phyloP scores from a whole-genome alignment of 2,888 invertebrate species.

The Girardia tigrina region DNA sequence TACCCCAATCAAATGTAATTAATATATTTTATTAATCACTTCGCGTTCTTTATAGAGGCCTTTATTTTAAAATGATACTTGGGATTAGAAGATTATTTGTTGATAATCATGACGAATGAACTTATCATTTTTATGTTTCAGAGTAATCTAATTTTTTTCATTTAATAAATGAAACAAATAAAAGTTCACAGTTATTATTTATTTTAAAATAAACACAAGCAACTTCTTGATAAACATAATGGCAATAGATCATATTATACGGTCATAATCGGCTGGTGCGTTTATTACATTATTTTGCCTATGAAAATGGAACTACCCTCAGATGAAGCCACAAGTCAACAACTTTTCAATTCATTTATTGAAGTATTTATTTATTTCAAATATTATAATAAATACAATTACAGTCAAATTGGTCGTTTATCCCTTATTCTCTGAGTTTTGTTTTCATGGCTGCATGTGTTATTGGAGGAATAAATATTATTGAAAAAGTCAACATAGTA shows the following conservation, averaged over 20 bases:
- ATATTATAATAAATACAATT: constrained; percentile 34
- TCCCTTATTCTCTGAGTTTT: constrained; percentile 41
- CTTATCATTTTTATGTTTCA: no score
- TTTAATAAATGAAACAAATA: no score
- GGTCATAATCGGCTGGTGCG: constrained; percentile 47
- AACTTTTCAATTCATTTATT: constrained; percentile 42
- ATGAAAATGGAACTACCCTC: constrained; percentile 40
- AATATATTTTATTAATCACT: no score
- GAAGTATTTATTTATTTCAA: constrained; percentile 39
- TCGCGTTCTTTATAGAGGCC: no score
- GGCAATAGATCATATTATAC: constrained; percentile 45
- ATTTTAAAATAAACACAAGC: no score
- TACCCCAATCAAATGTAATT: no score
- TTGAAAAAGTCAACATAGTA: constrained; percentile 44
- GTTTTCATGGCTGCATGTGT: constrained; percentile 41
- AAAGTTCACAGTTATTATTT: no score
- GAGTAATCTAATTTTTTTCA: no score
- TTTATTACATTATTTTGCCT: constrained; percentile 42
- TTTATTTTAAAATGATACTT: no score
- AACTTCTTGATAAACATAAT: no score
- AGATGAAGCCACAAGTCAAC: constrained; percentile 39
- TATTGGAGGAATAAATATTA: constrained; percentile 42
- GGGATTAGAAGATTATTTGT: no score
- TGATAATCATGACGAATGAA: no score
- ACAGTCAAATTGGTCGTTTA: constrained; percentile 43